Evolutionary conservation across 2,797 vertebrate species (phyloP), one percentile per base, ranked within the genome.

Genomic region (Lepidocolaptes lacrymiger): DNA sequence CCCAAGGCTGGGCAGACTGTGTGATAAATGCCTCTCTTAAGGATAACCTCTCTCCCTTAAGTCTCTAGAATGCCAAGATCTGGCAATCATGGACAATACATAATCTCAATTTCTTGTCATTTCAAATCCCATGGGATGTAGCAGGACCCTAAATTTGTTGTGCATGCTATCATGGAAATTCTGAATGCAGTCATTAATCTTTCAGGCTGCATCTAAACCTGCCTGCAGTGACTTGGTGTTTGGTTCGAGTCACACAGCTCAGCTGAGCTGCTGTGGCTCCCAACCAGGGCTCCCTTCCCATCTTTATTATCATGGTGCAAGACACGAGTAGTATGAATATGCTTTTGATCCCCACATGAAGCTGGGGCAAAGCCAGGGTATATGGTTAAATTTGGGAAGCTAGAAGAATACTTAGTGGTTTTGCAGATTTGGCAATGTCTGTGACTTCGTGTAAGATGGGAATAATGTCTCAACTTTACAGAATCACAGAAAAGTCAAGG

Each of bases 261-360:
- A 43, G 2, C 58, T 55, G 84, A 71, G 66, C 46, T 67, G 26
- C 10, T 39, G 16, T 81, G 63, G 9, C 56, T 76, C n/a, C 49
- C 43, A 46, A 27, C n/a, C 19, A 41, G 56, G 28, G 16, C 32
- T 46, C 69, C 34, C 49, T 48, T 30, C 69, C 26, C 30, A 24
- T 27, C 58, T n/a, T 46, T 12, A 36, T 43, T 51, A 68, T 30
- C n/a, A 5, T 0, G 10, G 55, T 28, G 71, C 46, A 55, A 73
- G 36, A 43, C 48, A 36, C 8, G 26, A 30, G 32, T 0, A 2
- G 9, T 24, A 27, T 3, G 39, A 78, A 39, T 5, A 0, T 7
- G 44, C 26, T 56, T 51, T 39, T 61, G 44, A 83, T 15, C 17
- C 34, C 41, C 16, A 9, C 0, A 0, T n/a, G n/a, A 62, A 51